A percentile compares a stretch with the other conserved stretches of the same genome.
phyloP scores from a whole-genome alignment of 2,888 invertebrate genomes.

The Idaea straminata region DNA sequence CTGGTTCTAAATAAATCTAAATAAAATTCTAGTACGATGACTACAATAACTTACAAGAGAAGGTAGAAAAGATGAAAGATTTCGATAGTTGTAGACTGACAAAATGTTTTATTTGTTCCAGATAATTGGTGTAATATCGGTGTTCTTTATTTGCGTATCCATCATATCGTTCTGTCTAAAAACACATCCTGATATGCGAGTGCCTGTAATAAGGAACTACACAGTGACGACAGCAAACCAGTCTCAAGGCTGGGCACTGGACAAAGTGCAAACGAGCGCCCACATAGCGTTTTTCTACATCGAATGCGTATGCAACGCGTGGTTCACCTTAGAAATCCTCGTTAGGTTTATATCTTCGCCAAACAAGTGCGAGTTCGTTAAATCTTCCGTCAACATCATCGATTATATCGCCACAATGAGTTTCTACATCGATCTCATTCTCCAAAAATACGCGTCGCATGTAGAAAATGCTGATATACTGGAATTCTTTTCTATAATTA shows the following conservation, averaged over 20 bases:
- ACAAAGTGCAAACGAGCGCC: slow-evolving; percentile 96
- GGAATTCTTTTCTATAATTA: slow-evolving; percentile 98
- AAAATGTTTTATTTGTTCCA: slow-evolving; percentile 74
- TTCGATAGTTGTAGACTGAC: not conserved
- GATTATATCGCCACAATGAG: slow-evolving; percentile 99
- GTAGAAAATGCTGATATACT: slow-evolving; percentile 97
- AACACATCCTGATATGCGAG: slow-evolving; percentile 99
- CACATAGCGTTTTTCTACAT: slow-evolving; percentile 99
- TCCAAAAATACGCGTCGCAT: slow-evolving; percentile 94
- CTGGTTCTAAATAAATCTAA: too few species aligned
- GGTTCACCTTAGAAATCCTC: slow-evolving; percentile 99
- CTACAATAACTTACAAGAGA: too few species aligned
- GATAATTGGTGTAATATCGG: slow-evolving; percentile 98
- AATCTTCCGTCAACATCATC: slow-evolving; percentile 98
- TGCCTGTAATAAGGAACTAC: slow-evolving; percentile 91
- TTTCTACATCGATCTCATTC: slow-evolving; percentile 96
- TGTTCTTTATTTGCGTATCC: slow-evolving; percentile 99
- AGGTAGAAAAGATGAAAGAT: too few species aligned
- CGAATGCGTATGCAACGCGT: slow-evolving; percentile 98
- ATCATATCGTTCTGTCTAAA: slow-evolving; percentile 99
- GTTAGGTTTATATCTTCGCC: slow-evolving; percentile 95
- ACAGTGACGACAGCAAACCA: slow-evolving; percentile 88
- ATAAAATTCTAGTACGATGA: too few species aligned
- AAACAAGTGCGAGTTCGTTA: slow-evolving; percentile 96
- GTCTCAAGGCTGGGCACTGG: slow-evolving; percentile 89